Percentiles rank a stretch among this genome's conserved stretches.
Evolutionary conservation across 2,888 invertebrate species (phyloP).

Genomic region (Polymixis lichenea): DNA sequence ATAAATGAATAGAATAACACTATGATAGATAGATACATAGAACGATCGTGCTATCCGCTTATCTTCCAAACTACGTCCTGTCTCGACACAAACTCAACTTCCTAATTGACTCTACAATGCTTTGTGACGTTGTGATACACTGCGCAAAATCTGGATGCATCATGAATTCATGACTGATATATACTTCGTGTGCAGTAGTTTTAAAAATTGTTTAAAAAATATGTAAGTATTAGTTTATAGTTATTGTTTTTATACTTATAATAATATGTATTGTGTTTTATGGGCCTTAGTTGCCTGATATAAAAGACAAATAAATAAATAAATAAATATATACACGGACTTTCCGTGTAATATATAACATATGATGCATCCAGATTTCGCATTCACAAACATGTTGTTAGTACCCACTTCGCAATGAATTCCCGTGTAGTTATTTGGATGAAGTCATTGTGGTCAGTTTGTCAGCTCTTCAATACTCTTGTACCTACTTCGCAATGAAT

Average conservation of each 20-base stretch:
- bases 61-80: slow-evolving; percentile 27
- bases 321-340: too few species aligned
- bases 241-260: too few species aligned
- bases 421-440: slow-evolving; percentile 21
- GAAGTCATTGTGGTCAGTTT: slow-evolving; percentile 21
- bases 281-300: too few species aligned
- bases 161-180: too few species aligned
- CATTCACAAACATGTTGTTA: slow-evolving; percentile 3
- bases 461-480: not conserved
- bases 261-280: too few species aligned
- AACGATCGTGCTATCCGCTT: slow-evolving; percentile 7
- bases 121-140: slow-evolving; percentile 4
- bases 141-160: too few species aligned
- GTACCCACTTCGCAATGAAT: not conserved
- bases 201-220: too few species aligned
- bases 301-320: too few species aligned
- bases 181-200: too few species aligned
- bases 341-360: not conserved
- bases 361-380: slow-evolving; percentile 9
- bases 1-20: slow-evolving; percentile 1
- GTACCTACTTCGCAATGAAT: too few species aligned
- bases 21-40: not conserved
- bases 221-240: too few species aligned
- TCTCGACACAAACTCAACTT: slow-evolving; percentile 23
- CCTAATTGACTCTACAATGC: slow-evolving; percentile 31